Base-by-base conservation (phyloP, 1,140 invertebrate species). In the Leptinotarsa undecemlineata region DNA sequence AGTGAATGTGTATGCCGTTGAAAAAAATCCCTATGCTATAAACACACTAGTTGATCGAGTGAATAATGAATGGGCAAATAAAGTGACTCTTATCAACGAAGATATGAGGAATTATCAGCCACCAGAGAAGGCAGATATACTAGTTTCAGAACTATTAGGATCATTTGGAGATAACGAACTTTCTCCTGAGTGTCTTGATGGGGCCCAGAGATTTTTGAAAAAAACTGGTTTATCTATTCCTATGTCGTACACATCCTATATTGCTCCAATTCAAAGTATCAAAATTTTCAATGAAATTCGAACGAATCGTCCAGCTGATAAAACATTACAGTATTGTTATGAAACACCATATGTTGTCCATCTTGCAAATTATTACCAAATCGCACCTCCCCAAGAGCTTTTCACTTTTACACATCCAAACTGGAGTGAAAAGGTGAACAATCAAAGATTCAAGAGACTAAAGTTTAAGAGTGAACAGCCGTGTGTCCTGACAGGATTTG, bases 151-250 rank as follows among this genome's bases (percentile, higher is more conserved):
- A 88, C 87, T 99, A 19, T 87, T 99, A 11, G 95, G 98, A 5
- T 99, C 98, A 13, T 99, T 99, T 89, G 97, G 97, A 20, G 98
- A 99, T 85, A 99, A 99, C 86, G 98, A 99, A 88, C 89, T 99
- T 1, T 98, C 96, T 1, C 98, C 98, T 1, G 98, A 99, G 86
- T 99, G 98, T 87, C 88, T 99, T 15, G 97, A 99, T 88, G 97
- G 97, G 6, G 96, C 96, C 15, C 92, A 96, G 80, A 90, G 92
- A 61, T 93, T 97, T 78, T 85, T 99, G 0, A 97, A 95, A 88
- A 90, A 92, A 63, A 92, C 92, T 87, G 97, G 96, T 20, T 93
- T 99, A 71, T 97, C 95, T 82, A 98, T 99, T 85, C 98, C 98
- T 5, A 86, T 86, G 78, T 91, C 91, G 72, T 99, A 99, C 80